Evolutionary conservation across 2,888 invertebrate species (phyloP), one percentile per base, ranked within the genome.

Genomic region (Spilosoma lubricipeda): DNA sequence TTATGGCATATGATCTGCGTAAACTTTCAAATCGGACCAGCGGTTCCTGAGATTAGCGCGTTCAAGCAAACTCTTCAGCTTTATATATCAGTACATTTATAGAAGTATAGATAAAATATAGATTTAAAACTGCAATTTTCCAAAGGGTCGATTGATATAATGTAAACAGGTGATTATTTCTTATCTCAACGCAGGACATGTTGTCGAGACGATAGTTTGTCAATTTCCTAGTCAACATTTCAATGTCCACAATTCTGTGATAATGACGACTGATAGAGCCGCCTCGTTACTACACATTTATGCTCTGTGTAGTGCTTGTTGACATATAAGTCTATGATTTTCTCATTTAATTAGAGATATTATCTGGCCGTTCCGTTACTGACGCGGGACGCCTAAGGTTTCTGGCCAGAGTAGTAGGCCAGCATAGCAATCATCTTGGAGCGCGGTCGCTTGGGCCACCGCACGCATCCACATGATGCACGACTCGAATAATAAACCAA

Each of bases 401-500:
- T 87, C 86, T 86, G 79, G 81, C 80, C 80, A 79, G 79, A 72
- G 80, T 75, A 78, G 79, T 74, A 81, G 80, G 76, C 3, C 52
- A 78, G 74, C 85, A 89, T 86, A 89, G 91, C 90, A 92, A 93
- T 93, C 92, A 92, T 92, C 93, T 92, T 91, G 91, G 88, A 88
- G 88, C 85, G 86, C 81, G 85, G 86, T 82, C 82, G 86, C 82
- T 36, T 87, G 87, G 89, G 88, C 88, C 88, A 88, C 89, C 90
- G 88, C 90, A 91, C 93, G 92, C 94, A 91, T 92, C 90, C 92
- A 86, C 89, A 90, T 90, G 92, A 92, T 92, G 93, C 95, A 93
- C 95, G 95, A 93, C 94, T 93, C 93, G 95, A 95, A 95, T 95
- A 95, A 94, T 94, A 95, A 95, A 95, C 93, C 93, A 88, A 93